Percentiles rank a stretch among this genome's conserved stretches.
Conservation (phyloP, 2,888 invertebrate species). For the Aleiodes alternator region DNA sequence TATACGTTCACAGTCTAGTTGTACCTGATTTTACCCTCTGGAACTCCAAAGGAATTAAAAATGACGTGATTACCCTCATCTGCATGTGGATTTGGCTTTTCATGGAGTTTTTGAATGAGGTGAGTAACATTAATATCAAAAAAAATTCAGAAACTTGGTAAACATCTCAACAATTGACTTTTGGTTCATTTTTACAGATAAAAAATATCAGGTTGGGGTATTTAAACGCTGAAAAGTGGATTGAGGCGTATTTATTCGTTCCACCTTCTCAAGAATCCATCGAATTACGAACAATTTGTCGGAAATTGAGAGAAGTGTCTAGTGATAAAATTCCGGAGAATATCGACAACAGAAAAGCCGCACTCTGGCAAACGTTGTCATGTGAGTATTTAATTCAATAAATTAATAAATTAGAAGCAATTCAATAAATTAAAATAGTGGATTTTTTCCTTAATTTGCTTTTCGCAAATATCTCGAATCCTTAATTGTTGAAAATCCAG, state of each 20-base stretch:
- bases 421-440: no score
- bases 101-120: conserved; percentile 64
- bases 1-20: conserved; percentile 61
- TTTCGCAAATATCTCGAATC: neutral
- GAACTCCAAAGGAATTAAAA: conserved; percentile 51
- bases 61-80: conserved; percentile 53
- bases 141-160: neutral
- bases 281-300: conserved; percentile 61
- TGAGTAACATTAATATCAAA: conserved; percentile 48
- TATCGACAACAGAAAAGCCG: conserved; percentile 54
- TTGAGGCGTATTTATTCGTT: conserved; percentile 59
- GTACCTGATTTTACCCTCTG: conserved; percentile 62
- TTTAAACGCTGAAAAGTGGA: conserved; percentile 46
- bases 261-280: conserved; percentile 62
- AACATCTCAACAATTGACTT: neutral
- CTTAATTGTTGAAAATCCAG: no score
- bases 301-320: conserved; percentile 59
- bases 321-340: conserved; percentile 35
- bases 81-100: conserved; percentile 65
- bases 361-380: conserved; percentile 63
- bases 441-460: no score
- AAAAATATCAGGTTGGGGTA: conserved; percentile 46
- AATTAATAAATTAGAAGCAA: neutral
- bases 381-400: conserved; percentile 58
- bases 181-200: conserved; percentile 39